Evolutionary conservation across 1,140 invertebrate genomes (phyloP).

Genomic region (Drosophila sp.): DNA sequence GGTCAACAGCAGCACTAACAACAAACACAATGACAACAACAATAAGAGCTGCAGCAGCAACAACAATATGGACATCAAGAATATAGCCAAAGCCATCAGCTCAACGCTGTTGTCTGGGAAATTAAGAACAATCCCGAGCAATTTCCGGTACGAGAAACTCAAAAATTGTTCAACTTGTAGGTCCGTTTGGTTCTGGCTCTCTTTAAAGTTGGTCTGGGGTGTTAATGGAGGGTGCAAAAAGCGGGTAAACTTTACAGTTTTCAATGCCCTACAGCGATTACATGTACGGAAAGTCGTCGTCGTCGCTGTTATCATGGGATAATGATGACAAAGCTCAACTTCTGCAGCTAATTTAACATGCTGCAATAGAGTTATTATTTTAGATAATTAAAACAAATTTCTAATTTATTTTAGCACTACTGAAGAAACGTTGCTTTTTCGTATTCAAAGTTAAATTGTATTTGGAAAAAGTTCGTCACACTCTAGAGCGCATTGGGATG

Average conservation of each 20-base stretch:
- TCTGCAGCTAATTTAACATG: background rate
- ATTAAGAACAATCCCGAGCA: conserved; percentile 81
- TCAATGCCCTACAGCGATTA: conserved; percentile 44
- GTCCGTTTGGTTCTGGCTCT: conserved; percentile 25
- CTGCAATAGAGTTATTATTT: background rate
- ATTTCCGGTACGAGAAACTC: conserved; percentile 78
- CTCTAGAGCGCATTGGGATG: conserved; percentile 27
- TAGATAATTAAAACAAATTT: background rate
- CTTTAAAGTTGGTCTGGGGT: conserved; percentile 26
- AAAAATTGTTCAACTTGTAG: conserved; percentile 70
- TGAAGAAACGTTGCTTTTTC: too few relatives aligned
- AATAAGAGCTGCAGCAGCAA: too few relatives aligned
- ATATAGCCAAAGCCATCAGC: conserved; percentile 40
- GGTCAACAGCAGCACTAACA: conserved; percentile 64
- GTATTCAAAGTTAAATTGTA: background rate
- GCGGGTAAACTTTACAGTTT: conserved; percentile 30
- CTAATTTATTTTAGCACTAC: too few relatives aligned
- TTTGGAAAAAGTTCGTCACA: background rate
- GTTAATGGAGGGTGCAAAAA: conserved; percentile 37
- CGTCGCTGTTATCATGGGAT: background rate
- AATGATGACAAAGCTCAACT: background rate
- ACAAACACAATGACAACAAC: conserved; percentile 36
- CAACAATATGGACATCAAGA: conserved; percentile 42
- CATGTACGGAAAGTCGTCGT: conserved; percentile 45
- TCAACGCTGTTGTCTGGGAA: conserved; percentile 74